A percentile compares a stretch with the other conserved stretches of the same genome.
phyloP scores from a whole-genome alignment of 2,797 vertebrate genomes.

The Pipistrellus nathusii region DNA sequence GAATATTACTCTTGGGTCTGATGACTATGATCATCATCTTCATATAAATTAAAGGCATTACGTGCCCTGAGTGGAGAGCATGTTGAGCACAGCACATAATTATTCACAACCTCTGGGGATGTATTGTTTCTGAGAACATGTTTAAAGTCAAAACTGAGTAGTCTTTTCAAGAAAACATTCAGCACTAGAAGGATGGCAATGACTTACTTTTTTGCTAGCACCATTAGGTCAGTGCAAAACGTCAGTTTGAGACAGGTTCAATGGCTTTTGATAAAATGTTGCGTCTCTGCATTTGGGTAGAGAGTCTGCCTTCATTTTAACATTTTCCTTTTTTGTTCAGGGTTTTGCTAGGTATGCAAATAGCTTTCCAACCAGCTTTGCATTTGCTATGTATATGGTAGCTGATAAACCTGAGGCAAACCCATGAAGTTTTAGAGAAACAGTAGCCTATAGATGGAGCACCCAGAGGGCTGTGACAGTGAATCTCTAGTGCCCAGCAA shows the following conservation, averaged over 20 bases:
- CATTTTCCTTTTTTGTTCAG: background rate
- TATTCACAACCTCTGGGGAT: background rate
- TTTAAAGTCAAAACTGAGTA: background rate
- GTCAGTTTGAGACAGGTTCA: background rate
- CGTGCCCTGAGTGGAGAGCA: background rate
- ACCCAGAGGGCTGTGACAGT: background rate
- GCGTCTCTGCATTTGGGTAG: background rate
- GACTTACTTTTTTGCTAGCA: background rate
- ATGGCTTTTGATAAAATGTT: slow-evolving; percentile 19
- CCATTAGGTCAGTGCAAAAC: background rate
- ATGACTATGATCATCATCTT: background rate
- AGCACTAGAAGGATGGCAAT: too few relatives aligned
- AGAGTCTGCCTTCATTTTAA: background rate
- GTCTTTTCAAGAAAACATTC: background rate
- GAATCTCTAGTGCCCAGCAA: too few relatives aligned
- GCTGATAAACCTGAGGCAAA: background rate
- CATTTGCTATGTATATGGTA: background rate
- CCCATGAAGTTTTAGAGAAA: background rate
- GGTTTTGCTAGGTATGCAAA: slow-evolving; percentile 11
- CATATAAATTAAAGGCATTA: background rate
- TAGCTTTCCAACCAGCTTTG: background rate
- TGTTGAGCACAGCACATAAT: background rate
- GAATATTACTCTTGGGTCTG: background rate
- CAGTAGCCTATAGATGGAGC: background rate
- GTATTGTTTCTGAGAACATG: background rate